Percentiles rank a stretch among this genome's conserved stretches.
Evolutionary conservation across 2,113 vertebrate genomes (phyloP).

Genomic region (Vulpes vulpes): DNA sequence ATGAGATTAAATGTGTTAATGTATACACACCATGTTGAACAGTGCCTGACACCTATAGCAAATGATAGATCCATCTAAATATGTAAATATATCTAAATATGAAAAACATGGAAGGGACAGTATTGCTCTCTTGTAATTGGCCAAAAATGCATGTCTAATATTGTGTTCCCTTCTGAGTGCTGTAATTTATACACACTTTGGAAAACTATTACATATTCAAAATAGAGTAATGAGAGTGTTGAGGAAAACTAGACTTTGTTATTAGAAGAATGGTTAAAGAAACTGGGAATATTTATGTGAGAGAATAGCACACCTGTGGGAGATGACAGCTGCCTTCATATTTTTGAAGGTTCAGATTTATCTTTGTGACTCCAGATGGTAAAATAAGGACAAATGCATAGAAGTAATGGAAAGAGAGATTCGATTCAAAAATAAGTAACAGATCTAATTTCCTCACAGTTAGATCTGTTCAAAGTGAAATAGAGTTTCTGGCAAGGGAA

Average conservation of each 20-base stretch:
- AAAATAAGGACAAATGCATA: background rate
- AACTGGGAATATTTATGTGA: background rate
- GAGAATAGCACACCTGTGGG: background rate
- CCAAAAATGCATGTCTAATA: background rate
- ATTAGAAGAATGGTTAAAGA: conserved; percentile 2
- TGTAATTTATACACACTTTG: background rate
- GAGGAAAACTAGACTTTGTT: background rate
- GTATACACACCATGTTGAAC: background rate
- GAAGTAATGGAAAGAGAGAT: background rate
- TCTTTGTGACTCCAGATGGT: background rate
- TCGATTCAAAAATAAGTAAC: conserved; percentile 16
- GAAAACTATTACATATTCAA: background rate
- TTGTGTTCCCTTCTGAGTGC: background rate
- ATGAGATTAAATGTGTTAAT: background rate
- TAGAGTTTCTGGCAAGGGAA: background rate
- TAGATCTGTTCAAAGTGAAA: background rate
- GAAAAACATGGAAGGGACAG: background rate
- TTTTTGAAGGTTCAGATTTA: conserved; percentile 17
- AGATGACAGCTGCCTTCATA: background rate
- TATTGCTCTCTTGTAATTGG: background rate
- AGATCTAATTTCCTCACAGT: background rate
- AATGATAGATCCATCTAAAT: background rate
- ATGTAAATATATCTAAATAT: background rate
- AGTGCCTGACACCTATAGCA: background rate
- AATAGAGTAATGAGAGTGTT: background rate